These are phyloP conservation scores for Tryphoninae sp. DNA, from an alignment of 2,888 invertebrate species.

Conservation along the genomic window DNA sequence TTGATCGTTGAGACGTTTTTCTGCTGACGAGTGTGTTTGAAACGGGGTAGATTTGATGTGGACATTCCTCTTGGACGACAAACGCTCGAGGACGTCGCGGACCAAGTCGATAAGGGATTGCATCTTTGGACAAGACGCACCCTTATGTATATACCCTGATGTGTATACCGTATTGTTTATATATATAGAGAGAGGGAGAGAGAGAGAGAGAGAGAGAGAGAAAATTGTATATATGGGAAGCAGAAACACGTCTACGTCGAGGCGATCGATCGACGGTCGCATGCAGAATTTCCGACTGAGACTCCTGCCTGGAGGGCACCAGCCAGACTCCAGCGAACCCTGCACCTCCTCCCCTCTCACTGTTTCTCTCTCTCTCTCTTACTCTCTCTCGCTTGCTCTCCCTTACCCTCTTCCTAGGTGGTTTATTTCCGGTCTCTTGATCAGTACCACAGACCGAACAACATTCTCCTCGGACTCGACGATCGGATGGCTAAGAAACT, in stretches of 20 bases:
- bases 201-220: not conserved
- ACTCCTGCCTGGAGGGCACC: slow-evolving; percentile 49
- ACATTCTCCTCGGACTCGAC: slow-evolving; percentile 30
- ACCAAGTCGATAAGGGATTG: slow-evolving; percentile 53
- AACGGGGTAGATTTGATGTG: slow-evolving; percentile 11
- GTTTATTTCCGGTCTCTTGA: slow-evolving; percentile 72
- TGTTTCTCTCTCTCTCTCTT: slow-evolving; percentile 26
- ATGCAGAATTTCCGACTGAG: slow-evolving; percentile 54
- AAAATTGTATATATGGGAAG: slow-evolving; percentile 25
- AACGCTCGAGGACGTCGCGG: slow-evolving; percentile 14
- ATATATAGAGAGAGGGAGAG: not conserved
- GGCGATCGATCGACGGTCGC: slow-evolving; percentile 57
- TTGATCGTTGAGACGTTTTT: no score
- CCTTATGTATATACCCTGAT: slow-evolving; percentile 14
- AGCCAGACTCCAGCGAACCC: slow-evolving; percentile 43
- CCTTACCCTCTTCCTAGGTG: slow-evolving; percentile 32
- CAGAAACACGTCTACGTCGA: slow-evolving; percentile 45
- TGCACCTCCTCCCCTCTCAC: slow-evolving; percentile 1
- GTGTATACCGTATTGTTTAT: not conserved
- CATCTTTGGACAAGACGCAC: slow-evolving; percentile 30
- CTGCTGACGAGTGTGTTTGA: not conserved
- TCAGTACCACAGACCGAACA: slow-evolving; percentile 57
- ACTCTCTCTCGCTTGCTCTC: slow-evolving; percentile 10
- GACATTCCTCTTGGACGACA: slow-evolving; percentile 28
- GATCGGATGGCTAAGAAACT: slow-evolving; percentile 36